Evolutionary conservation across 1,140 invertebrate genomes (phyloP), one percentile per base, ranked within the genome.

Genomic region (Anagrus nilaparvatae): DNA sequence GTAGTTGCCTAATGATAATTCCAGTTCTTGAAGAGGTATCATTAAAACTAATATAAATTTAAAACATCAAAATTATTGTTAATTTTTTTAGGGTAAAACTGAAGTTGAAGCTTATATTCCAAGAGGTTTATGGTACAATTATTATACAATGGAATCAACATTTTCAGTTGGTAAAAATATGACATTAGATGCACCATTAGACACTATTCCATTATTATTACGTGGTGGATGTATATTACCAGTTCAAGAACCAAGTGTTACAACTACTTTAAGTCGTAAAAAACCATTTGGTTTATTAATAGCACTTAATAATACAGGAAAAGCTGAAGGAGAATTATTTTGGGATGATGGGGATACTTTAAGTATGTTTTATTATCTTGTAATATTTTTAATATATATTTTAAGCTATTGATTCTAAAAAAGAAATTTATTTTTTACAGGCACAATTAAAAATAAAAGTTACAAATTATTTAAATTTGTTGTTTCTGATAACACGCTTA

Each of bases 341-440:
- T 85, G 81, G 81, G 84, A 88, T 58, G 82, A 86, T 53, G 84
- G 83, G 2, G 80, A 84, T 35, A 76, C 72, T 48, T 56, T 81
- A 52, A 75, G 81, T 83, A 56, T 65, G 14, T 41, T 37, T 13
- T 14, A 33, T 12, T 30, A 12, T 31, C 4, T 35, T 35, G n/a
- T 4, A 37, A 39, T 37, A 27, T 29, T 17, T 25, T 14, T 20
- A 4, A 32, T 20, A 13, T 24, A 33, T 27, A 25, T 32, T 32
- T n/a, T n/a, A n/a, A n/a, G n/a, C n/a, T n/a, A n/a, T n/a, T n/a
- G n/a, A n/a, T n/a, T 12, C 24, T 23, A 23, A 42, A 38, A 13
- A 29, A 1, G n/a, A 25, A 7, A 30, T 45, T 51, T 40, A 63
- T 63, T 53, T 31, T 46, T 52, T 29, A 5, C 59, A 81, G 79